Percentiles rank a stretch among this genome's conserved stretches.
These are phyloP conservation scores for Epizoanthus illoricatus DNA, from an alignment of 92 coral and sea anemone genomes.

Conservation along the genomic window DNA sequence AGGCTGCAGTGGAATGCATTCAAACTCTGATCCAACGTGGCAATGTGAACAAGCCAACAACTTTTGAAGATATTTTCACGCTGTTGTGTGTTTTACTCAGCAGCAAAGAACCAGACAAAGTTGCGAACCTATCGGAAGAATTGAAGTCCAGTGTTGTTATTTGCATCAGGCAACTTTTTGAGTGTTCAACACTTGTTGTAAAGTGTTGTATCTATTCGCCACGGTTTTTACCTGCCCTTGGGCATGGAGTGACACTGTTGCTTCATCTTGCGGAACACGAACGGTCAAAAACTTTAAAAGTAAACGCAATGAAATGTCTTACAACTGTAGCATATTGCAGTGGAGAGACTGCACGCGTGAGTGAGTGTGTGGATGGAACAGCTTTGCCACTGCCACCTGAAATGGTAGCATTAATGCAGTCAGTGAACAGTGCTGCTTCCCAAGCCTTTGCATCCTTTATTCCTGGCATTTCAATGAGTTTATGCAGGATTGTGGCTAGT, in stretches of 20 bases:
- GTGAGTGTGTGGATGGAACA: not conserved
- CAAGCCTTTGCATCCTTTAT: conserved; percentile 79
- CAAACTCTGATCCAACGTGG: conserved; percentile 59
- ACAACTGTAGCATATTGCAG: conserved; percentile 62
- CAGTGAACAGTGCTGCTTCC: conserved; percentile 53
- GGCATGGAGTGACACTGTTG: conserved; percentile 76
- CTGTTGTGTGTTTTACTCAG: conserved; percentile 73
- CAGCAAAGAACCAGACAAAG: conserved; percentile 68
- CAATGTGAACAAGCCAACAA: conserved; percentile 50
- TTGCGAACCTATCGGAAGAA: conserved; percentile 77
- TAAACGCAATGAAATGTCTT: conserved; percentile 74
- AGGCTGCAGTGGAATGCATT: conserved; percentile 70
- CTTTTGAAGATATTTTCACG: conserved; percentile 77
- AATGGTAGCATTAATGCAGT: conserved; percentile 43
- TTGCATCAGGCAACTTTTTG: conserved; percentile 68
- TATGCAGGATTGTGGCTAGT: conserved; percentile 60
- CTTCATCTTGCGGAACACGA: conserved; percentile 77
- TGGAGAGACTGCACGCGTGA: not conserved
- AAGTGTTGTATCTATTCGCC: conserved; percentile 70
- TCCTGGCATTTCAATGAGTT: conserved; percentile 87
- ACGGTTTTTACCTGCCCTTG: conserved; percentile 77
- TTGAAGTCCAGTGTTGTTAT: conserved; percentile 60
- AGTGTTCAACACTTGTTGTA: conserved; percentile 60
- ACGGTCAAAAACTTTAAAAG: conserved; percentile 63
- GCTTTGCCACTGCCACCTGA: conserved; percentile 3